These are phyloP conservation scores for Perca flavescens DNA, from an alignment of 2,113 vertebrate genomes.

Conservation along the genomic window DNA sequence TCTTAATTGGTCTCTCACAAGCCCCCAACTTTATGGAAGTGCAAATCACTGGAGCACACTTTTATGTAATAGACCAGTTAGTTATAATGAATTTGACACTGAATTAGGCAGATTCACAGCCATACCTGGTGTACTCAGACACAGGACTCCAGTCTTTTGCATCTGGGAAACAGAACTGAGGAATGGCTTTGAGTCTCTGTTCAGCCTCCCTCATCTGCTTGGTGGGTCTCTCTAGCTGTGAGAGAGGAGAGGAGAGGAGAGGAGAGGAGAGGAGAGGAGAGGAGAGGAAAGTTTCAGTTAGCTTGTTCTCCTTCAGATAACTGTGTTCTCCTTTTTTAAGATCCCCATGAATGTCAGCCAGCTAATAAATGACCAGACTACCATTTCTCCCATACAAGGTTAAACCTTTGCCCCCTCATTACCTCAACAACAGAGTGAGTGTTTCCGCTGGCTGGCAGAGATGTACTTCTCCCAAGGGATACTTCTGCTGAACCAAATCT, in stretches of 20 bases:
- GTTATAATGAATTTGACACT: background rate
- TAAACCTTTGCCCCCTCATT: conserved; percentile 42
- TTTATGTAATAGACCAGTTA: background rate
- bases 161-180: conserved; percentile 99
- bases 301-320: conserved; percentile 39
- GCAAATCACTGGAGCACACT: background rate
- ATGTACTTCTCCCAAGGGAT: conserved; percentile 63
- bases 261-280: background rate
- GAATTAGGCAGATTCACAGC: background rate
- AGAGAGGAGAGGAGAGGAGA: conserved; percentile 21
- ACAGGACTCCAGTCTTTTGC: conserved; percentile 98
- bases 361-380: conserved; percentile 54
- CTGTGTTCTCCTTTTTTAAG: conserved; percentile 37
- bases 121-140: conserved; percentile 94
- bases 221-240: conserved; percentile 94
- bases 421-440: conserved; percentile 30
- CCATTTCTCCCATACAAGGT: conserved; percentile 56
- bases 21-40: background rate
- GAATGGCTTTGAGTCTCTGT: conserved; percentile 97
- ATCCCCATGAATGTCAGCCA: conserved; percentile 26
- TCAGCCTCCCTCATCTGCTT: conserved; percentile 98
- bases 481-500: conserved; percentile 51
- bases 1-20: background rate
- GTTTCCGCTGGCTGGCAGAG: conserved; percentile 35
- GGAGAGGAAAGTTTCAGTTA: conserved; percentile 19